Percentiles rank a stretch among this genome's conserved stretches.
Evolutionary conservation across 1,140 invertebrate genomes (phyloP).

Genomic region (Caenorhabditis brenneri): DNA sequence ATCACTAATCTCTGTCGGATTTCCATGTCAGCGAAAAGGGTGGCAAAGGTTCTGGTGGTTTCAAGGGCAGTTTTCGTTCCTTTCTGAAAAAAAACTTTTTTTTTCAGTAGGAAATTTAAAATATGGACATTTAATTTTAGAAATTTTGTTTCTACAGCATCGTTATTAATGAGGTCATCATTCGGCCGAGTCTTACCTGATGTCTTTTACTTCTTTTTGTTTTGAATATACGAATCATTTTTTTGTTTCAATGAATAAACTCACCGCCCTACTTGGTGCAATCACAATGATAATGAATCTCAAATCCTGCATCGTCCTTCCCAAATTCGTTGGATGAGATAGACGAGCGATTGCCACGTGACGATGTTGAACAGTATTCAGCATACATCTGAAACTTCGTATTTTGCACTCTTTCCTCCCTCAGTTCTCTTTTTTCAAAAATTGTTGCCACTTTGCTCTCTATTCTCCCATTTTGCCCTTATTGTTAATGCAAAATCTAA

Average conservation of each 20-base stretch:
- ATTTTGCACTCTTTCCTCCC: not conserved
- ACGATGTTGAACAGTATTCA: conserved; percentile 74
- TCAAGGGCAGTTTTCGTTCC: conserved; percentile 78
- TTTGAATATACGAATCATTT: too few species aligned
- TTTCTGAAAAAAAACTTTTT: conserved; percentile 74
- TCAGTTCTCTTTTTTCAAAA: not conserved
- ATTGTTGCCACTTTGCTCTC: conserved; percentile 4
- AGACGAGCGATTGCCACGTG: conserved; percentile 77
- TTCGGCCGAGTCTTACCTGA: too few species aligned
- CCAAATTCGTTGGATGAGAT: conserved; percentile 76
- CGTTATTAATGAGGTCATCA: too few species aligned
- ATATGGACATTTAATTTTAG: too few species aligned
- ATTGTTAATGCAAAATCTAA: conserved; percentile 32
- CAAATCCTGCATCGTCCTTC: conserved; percentile 77
- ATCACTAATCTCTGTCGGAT: conserved; percentile 75
- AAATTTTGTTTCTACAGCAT: too few species aligned
- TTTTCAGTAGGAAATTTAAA: not conserved
- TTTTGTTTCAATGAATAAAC: too few species aligned
- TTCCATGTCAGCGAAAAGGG: conserved; percentile 77
- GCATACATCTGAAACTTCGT: conserved; percentile 73
- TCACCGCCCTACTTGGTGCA: conserved; percentile 77
- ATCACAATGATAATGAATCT: conserved; percentile 77
- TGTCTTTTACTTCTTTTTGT: too few species aligned
- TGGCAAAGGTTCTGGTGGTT: conserved; percentile 78
- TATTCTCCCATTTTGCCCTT: not conserved